Conservation (phyloP, 2,113 vertebrate genomes). For the Anguilla rostrata region DNA sequence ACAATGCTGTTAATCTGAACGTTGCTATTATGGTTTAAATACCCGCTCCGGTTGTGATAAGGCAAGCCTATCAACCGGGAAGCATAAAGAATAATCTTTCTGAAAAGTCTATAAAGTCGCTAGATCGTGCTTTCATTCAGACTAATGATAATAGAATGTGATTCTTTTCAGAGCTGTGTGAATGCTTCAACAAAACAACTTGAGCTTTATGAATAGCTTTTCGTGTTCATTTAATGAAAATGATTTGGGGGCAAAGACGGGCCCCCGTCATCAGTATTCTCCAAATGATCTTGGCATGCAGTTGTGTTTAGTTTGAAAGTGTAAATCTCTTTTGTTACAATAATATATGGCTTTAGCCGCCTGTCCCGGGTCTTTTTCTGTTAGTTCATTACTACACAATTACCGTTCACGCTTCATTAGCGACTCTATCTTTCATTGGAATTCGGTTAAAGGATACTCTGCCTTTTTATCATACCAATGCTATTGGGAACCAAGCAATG, state of each 20-base stretch:
- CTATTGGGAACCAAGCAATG: conserved; percentile 82
- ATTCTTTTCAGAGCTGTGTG: conserved; percentile 81
- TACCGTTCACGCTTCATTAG: conserved; percentile 97
- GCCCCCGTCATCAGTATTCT: conserved; percentile 87
- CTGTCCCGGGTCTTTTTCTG: conserved; percentile 96
- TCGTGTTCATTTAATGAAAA: conserved; percentile 99
- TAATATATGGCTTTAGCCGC: conserved; percentile 97
- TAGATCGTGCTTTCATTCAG: conserved; percentile 65
- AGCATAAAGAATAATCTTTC: background rate
- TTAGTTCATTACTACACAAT: conserved; percentile 99
- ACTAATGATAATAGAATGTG: conserved; percentile 81
- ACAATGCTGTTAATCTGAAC: background rate
- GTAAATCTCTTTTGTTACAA: conserved; percentile 95
- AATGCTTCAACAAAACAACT: conserved; percentile 88
- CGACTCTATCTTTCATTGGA: conserved; percentile 85
- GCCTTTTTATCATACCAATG: conserved; percentile 89
- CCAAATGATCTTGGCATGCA: conserved; percentile 82
- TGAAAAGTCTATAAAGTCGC: conserved; percentile 16
- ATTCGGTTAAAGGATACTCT: conserved; percentile 76
- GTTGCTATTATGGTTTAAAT: background rate
- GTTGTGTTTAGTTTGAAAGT: conserved; percentile 98
- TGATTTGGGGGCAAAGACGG: conserved; percentile 80
- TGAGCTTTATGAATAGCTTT: conserved; percentile 90
- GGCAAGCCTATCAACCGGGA: background rate
- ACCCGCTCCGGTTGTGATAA: background rate